Conservation (phyloP, 2,797 vertebrate species). For the Acipenser oxyrinchus region DNA sequence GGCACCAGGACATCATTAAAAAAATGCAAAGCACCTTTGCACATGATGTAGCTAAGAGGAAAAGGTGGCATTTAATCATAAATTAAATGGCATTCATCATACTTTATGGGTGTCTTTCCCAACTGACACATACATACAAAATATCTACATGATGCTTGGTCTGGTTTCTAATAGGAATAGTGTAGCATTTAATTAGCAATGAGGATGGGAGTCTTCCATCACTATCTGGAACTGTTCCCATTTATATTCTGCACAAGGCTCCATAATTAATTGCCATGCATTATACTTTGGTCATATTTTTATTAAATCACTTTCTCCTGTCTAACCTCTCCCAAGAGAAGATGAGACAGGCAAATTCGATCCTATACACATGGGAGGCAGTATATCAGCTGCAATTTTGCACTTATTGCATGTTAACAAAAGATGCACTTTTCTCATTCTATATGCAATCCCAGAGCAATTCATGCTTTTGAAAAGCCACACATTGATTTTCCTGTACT, state of each 20-base stretch:
- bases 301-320: conserved; percentile 31
- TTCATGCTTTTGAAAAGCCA: conserved; percentile 45
- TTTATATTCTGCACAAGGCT: conserved; percentile 30
- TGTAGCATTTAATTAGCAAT: conserved; percentile 3
- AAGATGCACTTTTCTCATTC: conserved; percentile 33
- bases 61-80: no score
- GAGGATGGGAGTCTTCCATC: conserved; percentile 3
- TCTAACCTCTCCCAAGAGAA: conserved; percentile 27
- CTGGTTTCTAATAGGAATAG: conserved; percentile 2
- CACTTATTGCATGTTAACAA: conserved; percentile 32
- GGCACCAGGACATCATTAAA: not conserved
- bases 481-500: conserved; percentile 39
- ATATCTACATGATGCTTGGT: not conserved
- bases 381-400: conserved; percentile 33
- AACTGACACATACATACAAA: no score
- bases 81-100: no score
- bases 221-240: conserved; percentile 38
- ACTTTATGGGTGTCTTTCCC: no score
- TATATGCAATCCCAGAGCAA: conserved; percentile 41
- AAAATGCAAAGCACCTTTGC: not conserved
- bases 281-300: conserved; percentile 28
- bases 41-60: no score
- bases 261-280: conserved; percentile 28
- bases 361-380: conserved; percentile 42
- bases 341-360: conserved; percentile 41